phyloP scores from a whole-genome alignment of 2,888 invertebrate species.

The Rhaphigaster nebulosa region DNA sequence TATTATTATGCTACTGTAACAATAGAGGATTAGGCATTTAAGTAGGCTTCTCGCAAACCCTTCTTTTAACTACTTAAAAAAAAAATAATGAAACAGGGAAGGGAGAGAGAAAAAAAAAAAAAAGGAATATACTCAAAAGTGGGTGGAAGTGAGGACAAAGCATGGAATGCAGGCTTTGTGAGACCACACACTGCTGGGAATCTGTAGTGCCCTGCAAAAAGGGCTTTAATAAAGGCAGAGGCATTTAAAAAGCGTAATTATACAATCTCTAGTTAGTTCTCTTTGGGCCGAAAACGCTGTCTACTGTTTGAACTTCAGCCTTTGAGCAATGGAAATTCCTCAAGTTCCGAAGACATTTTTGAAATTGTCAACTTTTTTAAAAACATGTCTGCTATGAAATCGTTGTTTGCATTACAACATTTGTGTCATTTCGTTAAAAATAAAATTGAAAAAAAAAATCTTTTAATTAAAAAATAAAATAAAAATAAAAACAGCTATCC shows the following conservation, averaged over 20 bases:
- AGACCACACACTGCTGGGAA: constrained; percentile 38
- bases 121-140: not conserved
- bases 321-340: constrained; percentile 42
- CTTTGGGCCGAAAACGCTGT: not conserved
- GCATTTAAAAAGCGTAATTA: constrained; percentile 49
- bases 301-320: not conserved
- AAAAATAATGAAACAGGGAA: not conserved
- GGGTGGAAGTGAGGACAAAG: not conserved
- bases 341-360: not conserved
- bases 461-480: no score
- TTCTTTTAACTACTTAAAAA: not conserved
- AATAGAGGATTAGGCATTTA: not conserved
- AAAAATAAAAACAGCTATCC: no score
- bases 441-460: no score
- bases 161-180: constrained; percentile 37
- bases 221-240: constrained; percentile 36
- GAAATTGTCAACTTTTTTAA: not conserved
- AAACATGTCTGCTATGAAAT: not conserved
- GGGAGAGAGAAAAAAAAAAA: not conserved
- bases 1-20: not conserved
- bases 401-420: no score
- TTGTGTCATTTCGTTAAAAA: no score
- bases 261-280: constrained; percentile 36
- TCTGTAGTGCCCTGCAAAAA: constrained; percentile 30
- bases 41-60: not conserved